phyloP scores from a whole-genome alignment of 2,797 vertebrate species.

The Coilia nasus region DNA sequence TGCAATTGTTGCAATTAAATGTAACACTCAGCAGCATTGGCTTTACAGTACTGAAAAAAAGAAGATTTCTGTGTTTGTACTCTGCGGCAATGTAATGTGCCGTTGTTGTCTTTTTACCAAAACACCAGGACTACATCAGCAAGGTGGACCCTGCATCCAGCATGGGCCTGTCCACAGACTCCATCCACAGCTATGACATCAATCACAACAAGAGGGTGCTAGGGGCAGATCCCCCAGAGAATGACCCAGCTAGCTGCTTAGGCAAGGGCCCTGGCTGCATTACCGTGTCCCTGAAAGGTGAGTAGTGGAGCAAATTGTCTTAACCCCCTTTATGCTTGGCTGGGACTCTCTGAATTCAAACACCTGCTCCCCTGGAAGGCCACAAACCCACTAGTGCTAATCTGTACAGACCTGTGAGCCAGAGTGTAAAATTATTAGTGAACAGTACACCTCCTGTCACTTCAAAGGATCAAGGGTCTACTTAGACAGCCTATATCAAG shows the following conservation, averaged over 20 bases:
- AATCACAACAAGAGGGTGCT: constrained; percentile 82
- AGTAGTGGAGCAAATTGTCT: neutral
- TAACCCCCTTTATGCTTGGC: neutral
- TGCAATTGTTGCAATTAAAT: neutral
- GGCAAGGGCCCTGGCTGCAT: constrained; percentile 75
- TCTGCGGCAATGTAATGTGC: neutral
- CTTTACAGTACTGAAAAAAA: neutral
- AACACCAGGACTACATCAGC: constrained; percentile 84
- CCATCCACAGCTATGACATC: constrained; percentile 87
- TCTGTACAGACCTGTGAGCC: neutral
- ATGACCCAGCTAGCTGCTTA: constrained; percentile 77
- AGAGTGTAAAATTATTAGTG: neutral
- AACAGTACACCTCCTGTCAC: neutral
- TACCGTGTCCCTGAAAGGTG: constrained; percentile 87
- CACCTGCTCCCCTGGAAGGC: no score
- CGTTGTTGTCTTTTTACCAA: constrained; percentile 11
- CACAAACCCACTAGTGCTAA: neutral
- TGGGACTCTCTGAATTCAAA: neutral
- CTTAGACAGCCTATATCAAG: neutral
- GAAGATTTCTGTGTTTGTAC: neutral
- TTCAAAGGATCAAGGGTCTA: neutral
- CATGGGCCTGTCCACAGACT: constrained; percentile 87
- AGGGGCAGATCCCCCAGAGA: constrained; percentile 81
- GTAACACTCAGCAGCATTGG: neutral
- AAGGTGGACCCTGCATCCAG: constrained; percentile 91